These are phyloP conservation scores for Stegana nigrithorax DNA, from an alignment of 2,888 invertebrate species.

Conservation along the genomic window DNA sequence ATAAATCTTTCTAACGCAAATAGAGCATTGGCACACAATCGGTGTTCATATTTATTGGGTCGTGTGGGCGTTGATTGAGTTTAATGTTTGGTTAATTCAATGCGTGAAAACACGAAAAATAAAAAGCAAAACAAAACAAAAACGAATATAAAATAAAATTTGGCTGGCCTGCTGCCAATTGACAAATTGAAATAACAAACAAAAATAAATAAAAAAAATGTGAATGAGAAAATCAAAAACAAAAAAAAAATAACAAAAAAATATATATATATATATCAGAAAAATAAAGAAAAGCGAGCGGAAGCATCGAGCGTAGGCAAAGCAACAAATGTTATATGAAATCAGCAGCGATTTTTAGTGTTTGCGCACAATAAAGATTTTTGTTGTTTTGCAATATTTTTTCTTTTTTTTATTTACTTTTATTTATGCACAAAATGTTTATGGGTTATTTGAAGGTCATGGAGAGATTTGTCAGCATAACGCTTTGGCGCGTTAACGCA, in stretches of 20 bases:
- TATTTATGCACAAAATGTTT: constrained; percentile 23
- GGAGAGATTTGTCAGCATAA: too few species aligned
- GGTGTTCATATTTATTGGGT: constrained; percentile 28
- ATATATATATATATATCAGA: too few species aligned
- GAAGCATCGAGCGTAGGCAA: constrained; percentile 38
- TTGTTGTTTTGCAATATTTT: too few species aligned
- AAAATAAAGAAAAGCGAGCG: constrained; percentile 28
- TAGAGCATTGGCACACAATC: too few species aligned
- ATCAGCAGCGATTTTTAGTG: neutral
- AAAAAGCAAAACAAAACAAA: constrained; percentile 1
- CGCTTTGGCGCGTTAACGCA: too few species aligned
- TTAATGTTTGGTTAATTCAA: constrained; percentile 46
- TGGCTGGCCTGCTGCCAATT: constrained; percentile 50
- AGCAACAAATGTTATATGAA: neutral
- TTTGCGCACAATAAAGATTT: too few species aligned
- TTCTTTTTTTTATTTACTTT: too few species aligned
- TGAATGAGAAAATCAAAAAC: constrained; percentile 7
- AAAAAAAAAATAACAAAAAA: neutral
- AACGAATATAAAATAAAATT: neutral
- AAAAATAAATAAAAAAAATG: constrained; percentile 26
- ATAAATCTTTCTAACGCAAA: too few species aligned
- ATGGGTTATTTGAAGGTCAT: constrained; percentile 56
- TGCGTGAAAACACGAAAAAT: constrained; percentile 30
- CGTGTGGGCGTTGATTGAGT: constrained; percentile 42
- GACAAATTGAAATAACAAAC: constrained; percentile 56